Evolutionary conservation across 2,113 vertebrate genomes (phyloP).

Genomic region (Phrynosoma platyrhinos): DNA sequence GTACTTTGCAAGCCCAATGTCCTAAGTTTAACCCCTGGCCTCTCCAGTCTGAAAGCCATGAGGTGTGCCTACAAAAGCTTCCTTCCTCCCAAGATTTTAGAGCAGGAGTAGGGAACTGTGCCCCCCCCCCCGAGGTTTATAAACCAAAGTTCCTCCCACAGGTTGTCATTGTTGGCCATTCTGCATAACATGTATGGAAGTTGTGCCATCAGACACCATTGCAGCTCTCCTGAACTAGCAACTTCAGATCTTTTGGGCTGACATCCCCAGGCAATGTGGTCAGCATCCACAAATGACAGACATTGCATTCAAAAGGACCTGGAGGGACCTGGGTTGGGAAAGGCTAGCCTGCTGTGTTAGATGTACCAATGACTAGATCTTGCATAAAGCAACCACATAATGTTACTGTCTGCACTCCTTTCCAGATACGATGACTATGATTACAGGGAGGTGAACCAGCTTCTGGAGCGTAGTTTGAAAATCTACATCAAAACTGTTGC

Average conservation of each 20-base stretch:
- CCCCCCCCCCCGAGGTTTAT: not conserved
- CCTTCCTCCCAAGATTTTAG: not conserved
- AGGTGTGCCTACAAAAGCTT: not conserved
- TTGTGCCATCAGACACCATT: no score
- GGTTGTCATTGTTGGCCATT: not conserved
- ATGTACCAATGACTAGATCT: not conserved
- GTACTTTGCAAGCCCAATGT: not conserved
- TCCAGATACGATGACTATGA: slow-evolving; percentile 93
- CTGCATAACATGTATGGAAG: not conserved
- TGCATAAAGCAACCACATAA: not conserved
- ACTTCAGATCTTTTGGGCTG: not conserved
- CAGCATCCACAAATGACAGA: not conserved
- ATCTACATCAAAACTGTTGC: slow-evolving; percentile 95
- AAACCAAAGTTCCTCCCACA: not conserved
- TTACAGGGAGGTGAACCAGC: slow-evolving; percentile 92
- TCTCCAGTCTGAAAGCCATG: not conserved
- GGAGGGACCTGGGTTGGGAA: not conserved
- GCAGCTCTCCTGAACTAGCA: no score
- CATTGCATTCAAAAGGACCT: not conserved
- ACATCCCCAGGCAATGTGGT: not conserved
- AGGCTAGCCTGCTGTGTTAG: not conserved
- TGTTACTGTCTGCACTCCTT: not conserved
- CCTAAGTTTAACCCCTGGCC: not conserved
- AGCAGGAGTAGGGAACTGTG: not conserved
- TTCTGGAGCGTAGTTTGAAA: slow-evolving; percentile 92